Base-by-base conservation (phyloP, 2,888 invertebrate genomes). In the Tenthredo distinguenda region DNA sequence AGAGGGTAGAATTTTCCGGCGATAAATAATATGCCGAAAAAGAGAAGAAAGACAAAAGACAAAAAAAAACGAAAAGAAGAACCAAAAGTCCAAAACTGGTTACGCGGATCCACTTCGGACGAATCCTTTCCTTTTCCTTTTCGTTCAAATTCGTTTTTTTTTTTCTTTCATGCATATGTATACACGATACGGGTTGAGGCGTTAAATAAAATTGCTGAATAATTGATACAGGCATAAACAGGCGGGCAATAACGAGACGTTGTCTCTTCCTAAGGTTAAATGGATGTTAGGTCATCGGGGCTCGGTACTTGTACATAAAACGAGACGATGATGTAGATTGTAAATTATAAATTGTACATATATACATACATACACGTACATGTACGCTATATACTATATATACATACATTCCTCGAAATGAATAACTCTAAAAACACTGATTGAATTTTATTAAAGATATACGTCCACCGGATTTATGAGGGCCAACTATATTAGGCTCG, bases 371-470 rank as follows among this genome's bases (percentile, higher is more conserved):
- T 26, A 26, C 2, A n/a, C n/a, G n/a, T 72, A 40, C 81, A 62
- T 81, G 26, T 26, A 26, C 37, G 5, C 37, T 5, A 5, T 37
- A 5, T 47, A 47, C 43, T 43, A 21, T 58, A 62, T 62, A n/a
- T 65, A 40, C 2, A n/a, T 72, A 40, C 81, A 81, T 81, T 81
- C 81, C 81, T 58, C 15, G 81, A 81, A 62, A 81, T 62, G 40
- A 81, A 81, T 40, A 81, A 81, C 81, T 26, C 81, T 43, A 43
- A 50, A 76, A 77, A 81, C 81, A 81, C 81, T 81, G 81, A 81
- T 81, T 81, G 81, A 81, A 62, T 81, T 62, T 81, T 81, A 81
- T 81, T 81, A 15, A 62, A 62, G 81, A 62, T n/a, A 50, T 50
- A 55, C 12, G 15, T 62, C 15, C 10, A 31, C 21, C 43, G 21